Conservation (phyloP, 1,140 invertebrate species). For the Zaprionus nigranus region DNA sequence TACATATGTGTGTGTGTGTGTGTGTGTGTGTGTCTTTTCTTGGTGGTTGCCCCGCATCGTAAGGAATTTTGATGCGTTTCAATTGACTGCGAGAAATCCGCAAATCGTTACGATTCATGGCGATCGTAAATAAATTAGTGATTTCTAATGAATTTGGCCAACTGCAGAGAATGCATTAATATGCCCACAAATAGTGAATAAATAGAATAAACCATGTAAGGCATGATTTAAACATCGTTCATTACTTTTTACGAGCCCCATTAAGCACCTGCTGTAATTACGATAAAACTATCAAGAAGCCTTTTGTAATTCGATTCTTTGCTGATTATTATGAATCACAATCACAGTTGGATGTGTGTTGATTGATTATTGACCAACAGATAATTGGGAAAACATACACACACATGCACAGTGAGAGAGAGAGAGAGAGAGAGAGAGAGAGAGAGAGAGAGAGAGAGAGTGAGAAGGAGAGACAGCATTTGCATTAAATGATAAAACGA, state of each 20-base stretch:
- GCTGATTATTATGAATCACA: not conserved
- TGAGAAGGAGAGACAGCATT: not conserved
- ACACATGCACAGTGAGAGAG: not conserved
- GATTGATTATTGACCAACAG: not conserved
- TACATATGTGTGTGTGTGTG: not conserved
- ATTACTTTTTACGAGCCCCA: too few relatives aligned
- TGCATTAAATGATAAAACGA: not conserved
- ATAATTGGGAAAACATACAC: not conserved
- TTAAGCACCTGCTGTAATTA: not conserved
- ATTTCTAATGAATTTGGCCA: not conserved
- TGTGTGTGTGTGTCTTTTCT: not conserved
- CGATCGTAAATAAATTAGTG: slow-evolving; percentile 2
- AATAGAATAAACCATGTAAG: too few relatives aligned
- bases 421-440: not conserved
- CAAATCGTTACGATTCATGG: too few relatives aligned
- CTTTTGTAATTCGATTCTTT: not conserved
- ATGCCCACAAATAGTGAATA: not conserved
- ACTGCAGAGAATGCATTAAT: not conserved
- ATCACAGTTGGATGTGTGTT: not conserved
- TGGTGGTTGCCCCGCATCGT: slow-evolving; percentile 1
- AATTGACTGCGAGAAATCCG: not conserved
- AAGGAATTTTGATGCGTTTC: not conserved
- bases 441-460: not conserved
- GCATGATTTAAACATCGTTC: too few relatives aligned
- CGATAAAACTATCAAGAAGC: not conserved